Conservation (phyloP, 1,140 invertebrate genomes). For the Prorops nasuta region DNA sequence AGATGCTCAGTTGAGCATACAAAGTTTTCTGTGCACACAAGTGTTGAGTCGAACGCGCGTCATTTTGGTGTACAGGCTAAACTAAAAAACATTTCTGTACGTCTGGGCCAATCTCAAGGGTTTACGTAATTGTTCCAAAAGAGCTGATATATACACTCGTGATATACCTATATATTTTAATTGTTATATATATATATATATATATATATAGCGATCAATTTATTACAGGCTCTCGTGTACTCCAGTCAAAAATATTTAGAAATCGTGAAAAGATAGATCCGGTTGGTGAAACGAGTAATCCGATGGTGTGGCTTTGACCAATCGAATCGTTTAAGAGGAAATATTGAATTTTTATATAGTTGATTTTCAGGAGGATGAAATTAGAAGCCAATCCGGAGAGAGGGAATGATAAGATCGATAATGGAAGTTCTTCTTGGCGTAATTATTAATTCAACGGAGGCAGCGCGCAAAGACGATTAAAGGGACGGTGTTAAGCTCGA, state of each 20-base stretch:
- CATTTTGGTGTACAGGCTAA: not conserved
- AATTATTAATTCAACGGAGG: too few species aligned
- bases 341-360: too few species aligned
- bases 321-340: too few species aligned
- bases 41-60: not conserved
- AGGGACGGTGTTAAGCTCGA: too few species aligned
- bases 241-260: not conserved
- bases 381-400: too few species aligned
- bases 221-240: not conserved
- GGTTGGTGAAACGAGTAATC: not conserved
- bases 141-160: not conserved
- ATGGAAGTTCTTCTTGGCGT: too few species aligned
- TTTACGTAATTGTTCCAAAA: not conserved
- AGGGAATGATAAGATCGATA: too few species aligned
- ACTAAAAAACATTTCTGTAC: not conserved
- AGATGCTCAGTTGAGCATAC: not conserved
- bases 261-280: not conserved
- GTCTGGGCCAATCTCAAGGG: not conserved
- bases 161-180: not conserved
- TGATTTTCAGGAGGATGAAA: too few species aligned
- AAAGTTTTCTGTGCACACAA: not conserved
- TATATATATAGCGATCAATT: not conserved
- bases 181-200: not conserved
- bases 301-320: too few species aligned
- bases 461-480: too few species aligned